These are phyloP conservation scores for Phaonia tiefii DNA, from an alignment of 2,888 invertebrate genomes.

Conservation along the genomic window DNA sequence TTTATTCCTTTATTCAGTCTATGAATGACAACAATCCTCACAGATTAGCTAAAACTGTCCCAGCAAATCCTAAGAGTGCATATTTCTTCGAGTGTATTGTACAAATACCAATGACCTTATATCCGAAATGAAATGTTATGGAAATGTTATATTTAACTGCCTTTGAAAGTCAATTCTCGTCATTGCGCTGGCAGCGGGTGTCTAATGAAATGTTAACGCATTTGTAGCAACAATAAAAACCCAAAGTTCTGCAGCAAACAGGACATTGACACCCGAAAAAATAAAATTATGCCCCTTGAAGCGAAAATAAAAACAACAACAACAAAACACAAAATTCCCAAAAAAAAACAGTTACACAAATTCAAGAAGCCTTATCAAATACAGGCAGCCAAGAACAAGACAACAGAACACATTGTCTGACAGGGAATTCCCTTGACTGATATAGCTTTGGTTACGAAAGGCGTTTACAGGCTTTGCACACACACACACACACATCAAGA, in stretches of 20 bases:
- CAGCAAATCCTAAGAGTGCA: conserved; percentile 19
- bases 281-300: conserved; percentile 10
- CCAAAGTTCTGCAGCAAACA: conserved; percentile 41
- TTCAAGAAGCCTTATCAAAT: conserved; percentile 56
- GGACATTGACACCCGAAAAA: conserved; percentile 63
- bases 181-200: conserved; percentile 53
- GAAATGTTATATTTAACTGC: conserved; percentile 8
- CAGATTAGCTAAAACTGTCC: no score
- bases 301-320: neutral
- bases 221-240: conserved; percentile 38
- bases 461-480: conserved; percentile 22
- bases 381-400: conserved; percentile 1
- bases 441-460: conserved; percentile 46
- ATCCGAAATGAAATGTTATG: conserved; percentile 1
- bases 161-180: conserved; percentile 36
- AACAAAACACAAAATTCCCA: conserved; percentile 18
- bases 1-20: no score
- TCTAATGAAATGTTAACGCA: conserved; percentile 62
- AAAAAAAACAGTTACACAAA: conserved; percentile 46
- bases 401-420: conserved; percentile 26
- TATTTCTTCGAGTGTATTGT: conserved; percentile 2
- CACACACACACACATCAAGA: neutral
- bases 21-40: no score
- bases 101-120: conserved; percentile 25
- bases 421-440: conserved; percentile 50